These are phyloP conservation scores for Phylloscopus whistleri DNA, from an alignment of 2,113 vertebrate species.

Conservation along the genomic window DNA sequence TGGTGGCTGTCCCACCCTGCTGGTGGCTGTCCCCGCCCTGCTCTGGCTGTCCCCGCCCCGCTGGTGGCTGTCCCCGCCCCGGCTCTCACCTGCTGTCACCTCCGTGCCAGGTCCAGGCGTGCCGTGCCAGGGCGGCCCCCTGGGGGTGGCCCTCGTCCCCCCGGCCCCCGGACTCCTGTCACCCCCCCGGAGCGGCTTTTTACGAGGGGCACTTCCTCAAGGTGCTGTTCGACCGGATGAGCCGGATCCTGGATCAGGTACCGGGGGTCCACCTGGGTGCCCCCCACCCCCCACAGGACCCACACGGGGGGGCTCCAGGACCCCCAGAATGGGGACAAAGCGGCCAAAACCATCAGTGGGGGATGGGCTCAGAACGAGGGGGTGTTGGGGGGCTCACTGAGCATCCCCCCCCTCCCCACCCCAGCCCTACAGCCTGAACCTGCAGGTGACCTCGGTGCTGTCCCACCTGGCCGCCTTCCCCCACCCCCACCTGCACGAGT, in stretches of 20 bases:
- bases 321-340: neutral
- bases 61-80: rapidly evolving
- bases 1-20: too few relatives aligned
- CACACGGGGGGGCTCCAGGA: neutral
- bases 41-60: rapidly evolving
- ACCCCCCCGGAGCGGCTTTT: conserved; percentile 54
- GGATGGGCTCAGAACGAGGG: rapidly evolving
- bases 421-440: conserved; percentile 91
- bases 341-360: neutral
- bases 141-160: conserved; percentile 81
- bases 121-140: conserved; percentile 43
- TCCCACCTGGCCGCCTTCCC: conserved; percentile 82
- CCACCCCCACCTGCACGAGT: conserved; percentile 88
- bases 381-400: neutral
- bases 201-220: conserved; percentile 86
- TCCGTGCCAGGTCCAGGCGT: conserved; percentile 76
- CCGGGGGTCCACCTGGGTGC: neutral
- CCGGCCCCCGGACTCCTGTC: conserved; percentile 45
- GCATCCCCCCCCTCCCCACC: rapidly evolving
- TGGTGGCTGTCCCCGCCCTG: neutral
- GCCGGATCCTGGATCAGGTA: conserved; percentile 84
- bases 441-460: conserved; percentile 88
- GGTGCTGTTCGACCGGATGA: conserved; percentile 84
- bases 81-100: neutral
- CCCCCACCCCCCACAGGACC: too few relatives aligned